These are phyloP conservation scores for Osedax fenrisi DNA, from an alignment of 2,888 invertebrate genomes.

Conservation along the genomic window DNA sequence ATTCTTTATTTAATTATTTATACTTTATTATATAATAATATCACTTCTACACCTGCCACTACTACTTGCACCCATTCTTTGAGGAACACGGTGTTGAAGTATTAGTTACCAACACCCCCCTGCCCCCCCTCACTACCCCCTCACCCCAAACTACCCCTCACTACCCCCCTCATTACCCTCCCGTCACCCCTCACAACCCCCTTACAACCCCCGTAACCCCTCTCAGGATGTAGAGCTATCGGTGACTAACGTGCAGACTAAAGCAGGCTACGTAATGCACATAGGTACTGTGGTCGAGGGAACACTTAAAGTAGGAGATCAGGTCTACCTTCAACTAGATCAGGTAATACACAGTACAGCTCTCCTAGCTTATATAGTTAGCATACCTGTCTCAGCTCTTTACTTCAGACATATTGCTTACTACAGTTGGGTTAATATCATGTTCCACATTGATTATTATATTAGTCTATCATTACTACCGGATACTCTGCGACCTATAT, in stretches of 20 bases:
- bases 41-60: background rate
- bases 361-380: too few relatives aligned
- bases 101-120: too few relatives aligned
- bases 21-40: too few relatives aligned
- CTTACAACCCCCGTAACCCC: background rate
- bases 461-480: too few relatives aligned
- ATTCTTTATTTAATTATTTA: too few relatives aligned
- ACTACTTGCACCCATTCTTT: background rate
- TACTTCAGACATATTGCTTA: too few relatives aligned
- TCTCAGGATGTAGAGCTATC: slow-evolving; percentile 68
- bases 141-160: background rate
- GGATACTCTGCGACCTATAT: too few relatives aligned
- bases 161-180: background rate
- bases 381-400: too few relatives aligned
- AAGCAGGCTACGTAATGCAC: slow-evolving; percentile 88
- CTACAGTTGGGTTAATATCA: too few relatives aligned
- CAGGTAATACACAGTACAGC: too few relatives aligned
- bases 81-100: too few relatives aligned
- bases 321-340: slow-evolving; percentile 69
- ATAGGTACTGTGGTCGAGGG: slow-evolving; percentile 72
- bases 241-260: slow-evolving; percentile 67
- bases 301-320: slow-evolving; percentile 69
- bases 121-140: background rate
- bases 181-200: background rate
- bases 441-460: too few relatives aligned